phyloP scores from a whole-genome alignment of 2,113 vertebrate species.

The Rhinolophus sinicus region DNA sequence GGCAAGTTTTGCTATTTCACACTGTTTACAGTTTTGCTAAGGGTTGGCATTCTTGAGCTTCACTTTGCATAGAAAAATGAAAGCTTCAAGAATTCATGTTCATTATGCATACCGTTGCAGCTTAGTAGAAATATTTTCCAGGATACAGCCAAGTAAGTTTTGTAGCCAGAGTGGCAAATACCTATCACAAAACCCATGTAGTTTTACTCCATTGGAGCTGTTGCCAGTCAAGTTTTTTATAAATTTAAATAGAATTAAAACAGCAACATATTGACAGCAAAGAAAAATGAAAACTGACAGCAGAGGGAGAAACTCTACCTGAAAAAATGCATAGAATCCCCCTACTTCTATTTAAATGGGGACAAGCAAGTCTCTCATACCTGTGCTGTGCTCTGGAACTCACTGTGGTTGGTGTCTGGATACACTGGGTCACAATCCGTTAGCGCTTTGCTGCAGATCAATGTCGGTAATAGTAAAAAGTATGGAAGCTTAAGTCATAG shows the following conservation, averaged over 20 bases:
- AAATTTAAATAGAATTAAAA: background rate
- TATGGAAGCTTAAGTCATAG: background rate
- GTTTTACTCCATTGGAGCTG: background rate
- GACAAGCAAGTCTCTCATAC: background rate
- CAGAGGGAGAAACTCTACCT: background rate
- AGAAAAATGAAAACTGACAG: background rate
- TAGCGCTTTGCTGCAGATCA: background rate
- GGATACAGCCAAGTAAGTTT: background rate
- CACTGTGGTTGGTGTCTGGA: background rate
- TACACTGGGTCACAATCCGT: background rate
- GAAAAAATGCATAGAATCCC: background rate
- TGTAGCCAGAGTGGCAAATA: background rate
- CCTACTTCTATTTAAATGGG: background rate
- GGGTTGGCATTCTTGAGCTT: background rate
- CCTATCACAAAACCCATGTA: background rate
- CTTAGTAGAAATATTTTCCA: background rate
- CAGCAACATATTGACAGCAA: background rate
- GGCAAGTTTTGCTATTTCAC: background rate
- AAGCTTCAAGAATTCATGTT: slow-evolving; percentile 43
- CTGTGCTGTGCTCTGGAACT: background rate
- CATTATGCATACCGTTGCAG: background rate
- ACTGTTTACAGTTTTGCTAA: background rate
- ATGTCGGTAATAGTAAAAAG: background rate
- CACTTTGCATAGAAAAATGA: slow-evolving; percentile 11
- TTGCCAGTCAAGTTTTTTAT: background rate